Conservation (phyloP, 2,113 vertebrate species). For the Oreochromis niloticus region DNA sequence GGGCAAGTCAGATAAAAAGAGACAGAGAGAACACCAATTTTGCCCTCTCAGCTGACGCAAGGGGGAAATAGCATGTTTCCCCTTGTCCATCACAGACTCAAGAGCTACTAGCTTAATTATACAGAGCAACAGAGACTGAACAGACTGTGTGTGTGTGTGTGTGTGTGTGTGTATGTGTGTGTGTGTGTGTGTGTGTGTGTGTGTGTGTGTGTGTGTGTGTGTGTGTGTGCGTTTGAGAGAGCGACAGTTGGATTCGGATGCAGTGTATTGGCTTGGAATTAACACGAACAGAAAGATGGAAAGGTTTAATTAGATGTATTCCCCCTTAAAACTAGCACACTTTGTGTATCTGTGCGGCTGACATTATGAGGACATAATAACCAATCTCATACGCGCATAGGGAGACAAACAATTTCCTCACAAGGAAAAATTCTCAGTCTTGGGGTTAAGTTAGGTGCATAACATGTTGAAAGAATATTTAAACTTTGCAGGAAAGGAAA, state of each 20-base stretch:
- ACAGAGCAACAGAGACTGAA: slow-evolving; percentile 27
- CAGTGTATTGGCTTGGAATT: background rate
- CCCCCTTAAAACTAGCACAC: background rate
- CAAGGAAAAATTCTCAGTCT: background rate
- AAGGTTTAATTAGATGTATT: background rate
- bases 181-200: background rate
- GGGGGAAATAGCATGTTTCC: slow-evolving; percentile 60
- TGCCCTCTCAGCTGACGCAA: slow-evolving; percentile 9
- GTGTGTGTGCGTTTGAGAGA: background rate
- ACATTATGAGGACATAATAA: background rate
- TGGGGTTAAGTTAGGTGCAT: background rate
- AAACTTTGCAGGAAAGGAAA: background rate
- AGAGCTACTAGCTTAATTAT: slow-evolving; percentile 65
- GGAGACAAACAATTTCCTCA: background rate
- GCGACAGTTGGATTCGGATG: background rate
- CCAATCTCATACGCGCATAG: background rate
- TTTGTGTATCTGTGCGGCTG: background rate
- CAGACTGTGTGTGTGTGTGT: background rate
- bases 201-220: background rate
- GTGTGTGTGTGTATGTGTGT: background rate
- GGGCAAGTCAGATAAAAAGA: slow-evolving; percentile 7
- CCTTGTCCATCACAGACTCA: slow-evolving; percentile 59
- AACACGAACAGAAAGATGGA: slow-evolving; percentile 3
- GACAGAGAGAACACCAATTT: slow-evolving; percentile 39
- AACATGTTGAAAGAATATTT: background rate